Percentiles rank a stretch among this genome's conserved stretches.
Evolutionary conservation across 2,888 invertebrate genomes (phyloP).

Genomic region (Drosophila flavopinicola): DNA sequence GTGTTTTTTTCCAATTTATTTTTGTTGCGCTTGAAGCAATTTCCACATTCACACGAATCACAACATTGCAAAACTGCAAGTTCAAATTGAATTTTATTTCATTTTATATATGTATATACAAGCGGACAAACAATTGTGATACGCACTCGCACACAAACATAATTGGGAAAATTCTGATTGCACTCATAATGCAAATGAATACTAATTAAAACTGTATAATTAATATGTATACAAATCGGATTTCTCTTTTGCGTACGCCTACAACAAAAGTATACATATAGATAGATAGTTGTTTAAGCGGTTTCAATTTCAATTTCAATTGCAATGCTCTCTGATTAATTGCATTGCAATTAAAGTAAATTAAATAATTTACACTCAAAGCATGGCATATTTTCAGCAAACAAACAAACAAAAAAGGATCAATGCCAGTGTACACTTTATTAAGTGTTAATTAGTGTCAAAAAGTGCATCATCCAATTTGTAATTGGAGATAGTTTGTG

Average conservation of each 20-base stretch:
- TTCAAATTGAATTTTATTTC: constrained; percentile 48
- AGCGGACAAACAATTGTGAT: constrained; percentile 21
- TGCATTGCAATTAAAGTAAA: constrained; percentile 56
- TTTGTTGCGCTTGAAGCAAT: constrained; percentile 40
- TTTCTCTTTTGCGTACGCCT: background rate
- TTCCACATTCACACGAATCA: constrained; percentile 47
- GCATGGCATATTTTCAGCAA: constrained; percentile 7
- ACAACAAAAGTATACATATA: background rate
- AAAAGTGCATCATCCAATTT: constrained; percentile 6
- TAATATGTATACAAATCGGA: background rate
- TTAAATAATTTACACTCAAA: constrained; percentile 41
- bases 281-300: constrained; percentile 17
- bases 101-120: constrained; percentile 37
- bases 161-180: constrained; percentile 30
- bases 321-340: constrained; percentile 56
- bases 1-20: constrained; percentile 47
- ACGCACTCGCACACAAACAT: constrained; percentile 2
- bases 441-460: constrained; percentile 39
- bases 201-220: constrained; percentile 62
- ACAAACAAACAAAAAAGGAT: background rate
- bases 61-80: constrained; percentile 28
- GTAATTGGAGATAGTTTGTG: background rate
- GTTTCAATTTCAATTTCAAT: constrained; percentile 40
- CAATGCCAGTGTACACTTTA: constrained; percentile 18
- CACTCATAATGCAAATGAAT: constrained; percentile 51